A percentile compares a stretch with the other conserved stretches of the same genome.
Evolutionary conservation across 2,888 invertebrate genomes (phyloP).

Genomic region (Philaethria dido): DNA sequence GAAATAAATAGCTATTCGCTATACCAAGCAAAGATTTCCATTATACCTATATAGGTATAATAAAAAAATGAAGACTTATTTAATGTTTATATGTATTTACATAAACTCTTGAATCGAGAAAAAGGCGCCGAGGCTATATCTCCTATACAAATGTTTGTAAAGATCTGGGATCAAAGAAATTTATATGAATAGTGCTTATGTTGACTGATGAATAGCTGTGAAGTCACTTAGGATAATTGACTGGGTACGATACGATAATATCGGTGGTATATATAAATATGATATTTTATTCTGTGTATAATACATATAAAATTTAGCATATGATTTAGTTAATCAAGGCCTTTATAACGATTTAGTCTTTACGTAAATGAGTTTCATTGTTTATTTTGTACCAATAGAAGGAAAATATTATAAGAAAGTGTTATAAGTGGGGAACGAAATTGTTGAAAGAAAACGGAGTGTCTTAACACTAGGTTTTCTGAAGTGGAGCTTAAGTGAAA

Average conservation of each 20-base stretch:
- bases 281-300: background rate
- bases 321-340: too few species aligned
- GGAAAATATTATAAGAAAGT: background rate
- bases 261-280: background rate
- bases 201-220: slow-evolving; percentile 22
- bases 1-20: background rate
- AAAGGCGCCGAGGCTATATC: slow-evolving; percentile 13
- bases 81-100: slow-evolving; percentile 19
- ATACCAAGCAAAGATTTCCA: background rate
- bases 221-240: slow-evolving; percentile 24
- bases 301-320: too few species aligned
- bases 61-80: slow-evolving; percentile 5
- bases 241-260: background rate
- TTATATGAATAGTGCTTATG: slow-evolving; percentile 24
- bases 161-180: slow-evolving; percentile 23
- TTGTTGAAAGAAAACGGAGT: too few species aligned
- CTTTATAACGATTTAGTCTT: too few species aligned
- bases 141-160: slow-evolving; percentile 18
- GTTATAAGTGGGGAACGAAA: too few species aligned
- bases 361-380: too few species aligned
- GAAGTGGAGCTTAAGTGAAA: too few species aligned
- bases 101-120: slow-evolving; percentile 14
- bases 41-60: background rate
- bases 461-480: too few species aligned
- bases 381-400: background rate